Percentiles rank a stretch among this genome's conserved stretches.
Conservation (phyloP, 2,113 vertebrate genomes). For the Gadus chalcogrammus region DNA sequence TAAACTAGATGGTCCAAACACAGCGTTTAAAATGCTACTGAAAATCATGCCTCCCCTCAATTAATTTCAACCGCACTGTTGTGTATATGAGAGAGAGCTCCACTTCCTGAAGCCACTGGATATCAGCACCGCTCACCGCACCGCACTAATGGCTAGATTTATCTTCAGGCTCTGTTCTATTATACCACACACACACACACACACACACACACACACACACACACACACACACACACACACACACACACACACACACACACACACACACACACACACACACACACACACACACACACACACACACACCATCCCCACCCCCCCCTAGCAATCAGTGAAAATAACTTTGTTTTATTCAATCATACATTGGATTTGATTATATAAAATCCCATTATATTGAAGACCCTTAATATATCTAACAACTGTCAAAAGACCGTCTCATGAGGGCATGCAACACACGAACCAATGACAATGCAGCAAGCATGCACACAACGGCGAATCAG, state of each 20-base stretch:
- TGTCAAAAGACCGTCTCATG: slow-evolving; percentile 11
- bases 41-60: slow-evolving; percentile 45
- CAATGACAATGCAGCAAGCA: too few relatives aligned
- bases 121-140: slow-evolving; percentile 36
- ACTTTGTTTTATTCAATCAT: slow-evolving; percentile 17
- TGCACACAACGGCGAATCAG: too few relatives aligned
- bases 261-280: too few relatives aligned
- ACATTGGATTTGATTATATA: slow-evolving; percentile 27
- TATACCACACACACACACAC: slow-evolving; percentile 19
- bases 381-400: slow-evolving; percentile 19
- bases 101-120: slow-evolving; percentile 30
- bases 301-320: neutral
- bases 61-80: slow-evolving; percentile 40
- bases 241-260: neutral
- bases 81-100: slow-evolving; percentile 38
- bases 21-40: slow-evolving; percentile 60
- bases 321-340: neutral
- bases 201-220: slow-evolving; percentile 18
- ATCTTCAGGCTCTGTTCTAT: slow-evolving; percentile 39
- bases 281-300: too few relatives aligned
- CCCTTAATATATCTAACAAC: slow-evolving; percentile 21
- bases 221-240: neutral
- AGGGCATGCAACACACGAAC: too few relatives aligned
- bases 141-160: slow-evolving; percentile 59
- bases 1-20: slow-evolving; percentile 49